phyloP scores from a whole-genome alignment of 1,140 invertebrate species.

The Pogonomyrmex barbatus region DNA sequence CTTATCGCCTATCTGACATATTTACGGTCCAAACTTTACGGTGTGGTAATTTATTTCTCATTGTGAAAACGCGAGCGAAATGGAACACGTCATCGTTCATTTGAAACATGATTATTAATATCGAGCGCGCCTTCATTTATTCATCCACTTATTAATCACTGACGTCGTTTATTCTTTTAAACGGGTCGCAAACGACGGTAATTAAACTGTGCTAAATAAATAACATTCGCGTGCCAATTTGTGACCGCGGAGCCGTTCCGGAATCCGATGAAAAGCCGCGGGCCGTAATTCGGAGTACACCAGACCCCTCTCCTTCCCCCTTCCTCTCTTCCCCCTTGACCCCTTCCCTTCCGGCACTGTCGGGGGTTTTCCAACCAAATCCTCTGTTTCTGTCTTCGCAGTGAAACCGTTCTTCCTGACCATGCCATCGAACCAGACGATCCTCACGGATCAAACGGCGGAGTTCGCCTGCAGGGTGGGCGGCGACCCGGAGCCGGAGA shows the following conservation, averaged over 20 bases:
- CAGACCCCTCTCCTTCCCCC: too few species aligned
- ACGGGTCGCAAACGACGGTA: not conserved
- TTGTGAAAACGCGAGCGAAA: not conserved
- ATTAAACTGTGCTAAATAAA: slow-evolving; percentile 43
- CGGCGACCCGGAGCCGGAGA: slow-evolving; percentile 95
- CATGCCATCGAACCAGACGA: slow-evolving; percentile 94
- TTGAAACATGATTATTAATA: not conserved
- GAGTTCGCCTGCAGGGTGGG: slow-evolving; percentile 95
- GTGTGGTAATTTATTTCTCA: not conserved
- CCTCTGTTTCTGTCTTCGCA: slow-evolving; percentile 85
- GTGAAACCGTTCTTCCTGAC: slow-evolving; percentile 95
- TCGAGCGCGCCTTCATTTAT: not conserved
- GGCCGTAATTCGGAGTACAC: slow-evolving; percentile 27
- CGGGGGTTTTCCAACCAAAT: slow-evolving; percentile 14
- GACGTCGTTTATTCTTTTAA: not conserved
- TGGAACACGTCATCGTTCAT: not conserved
- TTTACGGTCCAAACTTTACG: not conserved
- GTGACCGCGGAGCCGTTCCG: not conserved
- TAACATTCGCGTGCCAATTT: slow-evolving; percentile 4
- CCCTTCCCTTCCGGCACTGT: not conserved
- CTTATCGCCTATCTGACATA: not conserved
- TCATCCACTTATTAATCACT: not conserved
- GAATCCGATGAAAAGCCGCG: slow-evolving; percentile 51
- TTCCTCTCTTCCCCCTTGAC: too few species aligned
- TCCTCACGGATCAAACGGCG: slow-evolving; percentile 92